phyloP scores from a whole-genome alignment of 2,113 vertebrate genomes.

The Mirounga angustirostris region DNA sequence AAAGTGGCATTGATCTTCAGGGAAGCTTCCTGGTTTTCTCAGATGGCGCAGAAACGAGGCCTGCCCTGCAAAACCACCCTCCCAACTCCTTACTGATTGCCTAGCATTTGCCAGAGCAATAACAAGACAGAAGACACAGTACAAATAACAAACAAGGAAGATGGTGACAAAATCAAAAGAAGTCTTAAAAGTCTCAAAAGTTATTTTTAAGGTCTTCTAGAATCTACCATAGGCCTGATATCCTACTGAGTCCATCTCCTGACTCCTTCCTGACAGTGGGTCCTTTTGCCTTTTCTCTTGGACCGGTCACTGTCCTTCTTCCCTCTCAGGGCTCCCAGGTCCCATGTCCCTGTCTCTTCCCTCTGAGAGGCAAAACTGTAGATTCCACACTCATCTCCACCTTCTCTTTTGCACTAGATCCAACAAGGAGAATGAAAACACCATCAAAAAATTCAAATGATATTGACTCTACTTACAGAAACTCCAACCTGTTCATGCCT shows the following conservation, averaged over 20 bases:
- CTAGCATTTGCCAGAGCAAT: neutral
- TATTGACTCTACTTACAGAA: neutral
- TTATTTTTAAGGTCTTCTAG: neutral
- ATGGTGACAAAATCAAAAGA: neutral
- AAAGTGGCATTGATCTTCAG: neutral
- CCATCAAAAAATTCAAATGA: neutral
- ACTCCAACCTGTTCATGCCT: neutral
- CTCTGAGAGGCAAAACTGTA: neutral
- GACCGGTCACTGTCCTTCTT: neutral
- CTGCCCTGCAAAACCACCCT: neutral
- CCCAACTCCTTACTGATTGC: neutral
- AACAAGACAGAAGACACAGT: neutral
- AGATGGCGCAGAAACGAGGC: neutral
- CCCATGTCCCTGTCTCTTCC: neutral
- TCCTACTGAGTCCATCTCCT: neutral
- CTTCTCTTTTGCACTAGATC: neutral
- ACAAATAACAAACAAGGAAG: neutral
- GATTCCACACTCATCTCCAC: neutral
- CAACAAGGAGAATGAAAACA: neutral
- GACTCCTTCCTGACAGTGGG: rapidly evolving
- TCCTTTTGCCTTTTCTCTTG: neutral
- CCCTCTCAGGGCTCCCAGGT: neutral
- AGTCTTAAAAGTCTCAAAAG: neutral
- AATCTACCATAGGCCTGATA: neutral
- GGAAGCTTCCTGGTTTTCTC: neutral